Conservation (phyloP, 2,888 invertebrate species). For the Eumerus sabulonum region DNA sequence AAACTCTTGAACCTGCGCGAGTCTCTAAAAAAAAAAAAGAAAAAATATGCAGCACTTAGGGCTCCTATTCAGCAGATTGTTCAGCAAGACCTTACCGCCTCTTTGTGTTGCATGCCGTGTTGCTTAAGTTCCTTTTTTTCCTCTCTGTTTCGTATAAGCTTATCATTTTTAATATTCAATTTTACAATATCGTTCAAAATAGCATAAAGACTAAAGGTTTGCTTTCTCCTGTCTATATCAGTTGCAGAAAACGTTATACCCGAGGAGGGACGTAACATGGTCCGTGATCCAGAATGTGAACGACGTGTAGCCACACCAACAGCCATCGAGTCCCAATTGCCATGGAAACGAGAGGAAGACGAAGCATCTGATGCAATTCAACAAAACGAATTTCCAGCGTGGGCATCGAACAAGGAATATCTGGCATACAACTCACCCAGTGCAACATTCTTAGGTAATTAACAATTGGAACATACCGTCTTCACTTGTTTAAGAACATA, state of each 20-base stretch:
- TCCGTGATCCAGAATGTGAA: constrained; percentile 81
- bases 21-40: no score
- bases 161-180: constrained; percentile 17
- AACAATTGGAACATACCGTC: neutral
- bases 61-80: constrained; percentile 35
- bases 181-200: neutral
- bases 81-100: constrained; percentile 29
- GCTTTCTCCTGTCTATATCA: constrained; percentile 58
- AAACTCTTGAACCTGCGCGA: no score
- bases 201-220: neutral
- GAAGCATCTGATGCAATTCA: constrained; percentile 84
- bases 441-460: constrained; percentile 91
- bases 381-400: constrained; percentile 94
- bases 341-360: constrained; percentile 94
- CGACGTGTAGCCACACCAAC: constrained; percentile 91
- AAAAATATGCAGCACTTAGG: neutral
- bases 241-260: constrained; percentile 77
- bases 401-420: constrained; percentile 97
- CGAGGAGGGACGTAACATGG: constrained; percentile 76
- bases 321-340: constrained; percentile 92
- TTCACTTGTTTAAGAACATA: neutral
- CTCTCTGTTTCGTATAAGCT: constrained; percentile 12
- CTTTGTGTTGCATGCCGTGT: constrained; percentile 29
- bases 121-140: constrained; percentile 39
- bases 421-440: constrained; percentile 94